Percentiles rank a stretch among this genome's conserved stretches.
phyloP scores from a whole-genome alignment of 2,888 invertebrate species.

The Tineola bisselliella region DNA sequence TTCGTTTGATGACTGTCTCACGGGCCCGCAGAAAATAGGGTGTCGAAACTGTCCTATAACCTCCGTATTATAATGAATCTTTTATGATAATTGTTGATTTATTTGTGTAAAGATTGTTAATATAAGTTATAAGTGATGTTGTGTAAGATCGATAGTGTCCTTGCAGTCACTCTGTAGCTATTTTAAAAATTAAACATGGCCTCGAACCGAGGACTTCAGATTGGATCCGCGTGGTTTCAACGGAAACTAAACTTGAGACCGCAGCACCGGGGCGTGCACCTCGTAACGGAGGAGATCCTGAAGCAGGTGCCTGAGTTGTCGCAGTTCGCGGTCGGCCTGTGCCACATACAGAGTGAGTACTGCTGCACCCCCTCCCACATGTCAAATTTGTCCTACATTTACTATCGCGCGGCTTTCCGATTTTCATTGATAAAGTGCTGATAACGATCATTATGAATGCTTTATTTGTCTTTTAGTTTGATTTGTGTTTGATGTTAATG shows the following conservation, averaged over 20 bases:
- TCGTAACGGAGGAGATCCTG: constrained; percentile 96
- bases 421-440: constrained; percentile 14
- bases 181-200: constrained; percentile 78
- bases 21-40: constrained; percentile 70
- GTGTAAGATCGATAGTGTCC: constrained; percentile 64
- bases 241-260: constrained; percentile 95
- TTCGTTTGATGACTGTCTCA: constrained; percentile 60
- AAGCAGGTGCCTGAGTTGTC: constrained; percentile 93
- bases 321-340: constrained; percentile 94
- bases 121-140: constrained; percentile 68
- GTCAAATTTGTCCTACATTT: constrained; percentile 40
- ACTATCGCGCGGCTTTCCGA: constrained; percentile 28
- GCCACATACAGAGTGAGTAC: constrained; percentile 96
- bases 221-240: constrained; percentile 98
- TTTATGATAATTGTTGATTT: constrained; percentile 76
- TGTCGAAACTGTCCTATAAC: constrained; percentile 68
- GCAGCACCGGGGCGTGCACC: constrained; percentile 95
- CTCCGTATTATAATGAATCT: constrained; percentile 70
- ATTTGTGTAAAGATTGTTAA: constrained; percentile 65
- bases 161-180: constrained; percentile 64
- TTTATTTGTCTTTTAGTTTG: background rate
- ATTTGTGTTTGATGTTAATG: constrained; percentile 7
- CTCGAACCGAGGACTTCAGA: constrained; percentile 91
- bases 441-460: background rate
- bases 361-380: constrained; percentile 41